Evolutionary conservation across 1,140 invertebrate species (phyloP).

Genomic region (Eumaeus atala): DNA sequence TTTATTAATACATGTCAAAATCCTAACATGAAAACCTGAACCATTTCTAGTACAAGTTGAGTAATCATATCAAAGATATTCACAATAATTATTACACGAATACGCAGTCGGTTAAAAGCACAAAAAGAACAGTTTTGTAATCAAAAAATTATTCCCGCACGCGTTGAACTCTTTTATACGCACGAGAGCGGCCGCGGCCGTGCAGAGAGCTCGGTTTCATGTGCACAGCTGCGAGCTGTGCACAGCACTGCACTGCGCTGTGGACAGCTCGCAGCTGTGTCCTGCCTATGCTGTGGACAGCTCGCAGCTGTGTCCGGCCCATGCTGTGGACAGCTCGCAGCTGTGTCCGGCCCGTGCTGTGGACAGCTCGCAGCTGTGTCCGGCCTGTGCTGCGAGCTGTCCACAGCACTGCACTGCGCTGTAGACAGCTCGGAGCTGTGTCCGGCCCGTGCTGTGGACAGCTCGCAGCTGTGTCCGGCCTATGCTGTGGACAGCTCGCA

Average conservation of each 20-base stretch:
- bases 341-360: neutral
- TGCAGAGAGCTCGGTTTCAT: slow-evolving; percentile 10
- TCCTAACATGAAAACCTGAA: too few species aligned
- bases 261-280: neutral
- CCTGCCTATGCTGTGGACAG: neutral
- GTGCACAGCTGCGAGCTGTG: neutral
- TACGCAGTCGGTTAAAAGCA: too few species aligned
- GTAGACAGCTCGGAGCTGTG: neutral
- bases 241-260: too few species aligned
- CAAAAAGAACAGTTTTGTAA: too few species aligned
- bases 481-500: neutral
- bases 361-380: neutral
- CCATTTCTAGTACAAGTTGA: too few species aligned
- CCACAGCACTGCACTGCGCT: too few species aligned
- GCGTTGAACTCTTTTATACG: slow-evolving; percentile 27
- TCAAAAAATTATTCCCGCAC: slow-evolving; percentile 4
- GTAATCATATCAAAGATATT: too few species aligned
- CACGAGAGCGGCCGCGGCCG: slow-evolving; percentile 7
- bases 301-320: too few species aligned
- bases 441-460: neutral
- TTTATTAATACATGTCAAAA: too few species aligned
- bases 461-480: too few species aligned
- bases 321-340: neutral
- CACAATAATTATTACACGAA: too few species aligned
- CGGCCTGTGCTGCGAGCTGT: too few species aligned